Percentiles rank a stretch among this genome's conserved stretches.
These are phyloP conservation scores for Thecocarcelia acutangulata DNA, from an alignment of 2,888 invertebrate genomes.

Conservation along the genomic window DNA sequence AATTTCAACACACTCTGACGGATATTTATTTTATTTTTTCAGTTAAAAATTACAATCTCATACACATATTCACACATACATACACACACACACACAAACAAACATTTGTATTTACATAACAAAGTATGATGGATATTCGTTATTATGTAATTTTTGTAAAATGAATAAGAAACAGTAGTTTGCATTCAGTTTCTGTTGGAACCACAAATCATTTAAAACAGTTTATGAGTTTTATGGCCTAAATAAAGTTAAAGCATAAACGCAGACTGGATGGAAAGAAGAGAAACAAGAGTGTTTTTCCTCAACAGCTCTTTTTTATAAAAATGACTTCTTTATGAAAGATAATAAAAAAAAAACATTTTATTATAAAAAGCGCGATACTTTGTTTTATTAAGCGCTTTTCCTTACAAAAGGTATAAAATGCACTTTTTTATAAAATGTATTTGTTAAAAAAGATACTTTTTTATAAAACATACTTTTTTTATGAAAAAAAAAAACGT, in stretches of 20 bases:
- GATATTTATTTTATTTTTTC: slow-evolving; percentile 28
- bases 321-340: not conserved
- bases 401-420: too few relatives aligned
- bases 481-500: too few relatives aligned
- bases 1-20: slow-evolving; percentile 46
- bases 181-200: too few relatives aligned
- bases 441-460: too few relatives aligned
- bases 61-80: too few relatives aligned
- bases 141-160: slow-evolving; percentile 20
- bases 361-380: too few relatives aligned
- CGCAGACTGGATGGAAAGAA: not conserved
- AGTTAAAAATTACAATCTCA: not conserved
- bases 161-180: slow-evolving; percentile 4
- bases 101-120: not conserved
- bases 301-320: not conserved
- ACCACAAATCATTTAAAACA: slow-evolving; percentile 35
- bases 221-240: slow-evolving; percentile 44
- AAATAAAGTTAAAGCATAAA: slow-evolving; percentile 4
- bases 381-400: too few relatives aligned
- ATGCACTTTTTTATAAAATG: too few relatives aligned
- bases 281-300: slow-evolving; percentile 20
- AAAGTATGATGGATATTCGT: slow-evolving; percentile 17
- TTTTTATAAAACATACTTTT: not conserved
- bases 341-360: too few relatives aligned
- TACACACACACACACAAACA: not conserved